Percentiles rank a stretch among this genome's conserved stretches.
Conservation (phyloP, 2,113 vertebrate species). For the Indicator indicator region DNA sequence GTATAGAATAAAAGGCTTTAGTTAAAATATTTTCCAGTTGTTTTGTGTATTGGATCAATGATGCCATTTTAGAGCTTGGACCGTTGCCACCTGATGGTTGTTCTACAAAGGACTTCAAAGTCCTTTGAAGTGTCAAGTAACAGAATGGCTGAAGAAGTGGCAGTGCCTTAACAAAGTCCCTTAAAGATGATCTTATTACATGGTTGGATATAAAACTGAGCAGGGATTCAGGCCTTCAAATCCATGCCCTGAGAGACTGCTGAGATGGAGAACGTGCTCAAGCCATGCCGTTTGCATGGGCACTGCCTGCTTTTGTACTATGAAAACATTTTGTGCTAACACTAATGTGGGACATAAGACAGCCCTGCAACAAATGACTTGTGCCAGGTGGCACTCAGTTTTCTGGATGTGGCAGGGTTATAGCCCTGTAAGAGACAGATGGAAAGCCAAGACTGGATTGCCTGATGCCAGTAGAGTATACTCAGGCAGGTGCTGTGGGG, state of each 20-base stretch:
- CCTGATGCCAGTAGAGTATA: not conserved
- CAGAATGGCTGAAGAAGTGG: not conserved
- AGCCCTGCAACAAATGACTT: not conserved
- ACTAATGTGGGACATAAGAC: fast-evolving
- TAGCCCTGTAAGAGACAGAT: not conserved
- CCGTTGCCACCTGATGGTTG: not conserved
- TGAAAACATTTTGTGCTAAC: not conserved
- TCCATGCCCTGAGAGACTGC: not conserved
- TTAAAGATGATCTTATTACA: not conserved
- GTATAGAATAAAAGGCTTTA: constrained; percentile 84
- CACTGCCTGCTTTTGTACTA: not conserved
- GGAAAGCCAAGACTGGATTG: not conserved
- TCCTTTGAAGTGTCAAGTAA: not conserved
- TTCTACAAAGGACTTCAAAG: not conserved
- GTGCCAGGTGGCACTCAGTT: not conserved
- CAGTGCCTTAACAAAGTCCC: not conserved
- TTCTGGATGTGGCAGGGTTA: not conserved
- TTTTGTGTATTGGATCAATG: constrained; percentile 7
- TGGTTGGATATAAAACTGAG: not conserved
- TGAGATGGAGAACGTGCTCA: not conserved
- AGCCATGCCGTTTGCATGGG: fast-evolving
- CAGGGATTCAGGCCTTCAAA: not conserved
- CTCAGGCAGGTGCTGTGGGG: not conserved
- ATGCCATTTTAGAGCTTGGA: not conserved
- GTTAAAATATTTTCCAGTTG: constrained; percentile 65